Base-by-base conservation (phyloP, 1,140 invertebrate genomes). In the Wasmannia auropunctata region DNA sequence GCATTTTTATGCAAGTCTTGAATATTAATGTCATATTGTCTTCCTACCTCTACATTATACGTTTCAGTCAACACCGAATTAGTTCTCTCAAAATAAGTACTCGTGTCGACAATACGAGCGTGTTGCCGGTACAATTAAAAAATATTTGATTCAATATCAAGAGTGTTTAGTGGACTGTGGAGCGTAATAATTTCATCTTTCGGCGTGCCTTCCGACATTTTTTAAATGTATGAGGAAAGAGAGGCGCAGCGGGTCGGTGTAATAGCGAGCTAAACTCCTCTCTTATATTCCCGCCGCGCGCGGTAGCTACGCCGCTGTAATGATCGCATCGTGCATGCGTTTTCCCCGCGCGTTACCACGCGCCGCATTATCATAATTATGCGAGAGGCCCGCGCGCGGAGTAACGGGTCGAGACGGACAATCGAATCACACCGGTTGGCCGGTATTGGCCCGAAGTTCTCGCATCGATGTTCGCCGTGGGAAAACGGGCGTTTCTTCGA, bases 341-440 rank as follows among this genome's bases (percentile, higher is more conserved):
- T 81, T 81, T 81, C 79, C 46, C 46, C 37, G 51, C 67, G 49
- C 25, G 49, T 81, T 81, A 81, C 63, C 79, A 83, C 65, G 79
- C 65, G 79, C 51, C 67, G 49, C 79, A 83, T 83, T 83, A 83
- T 83, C 79, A 72, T 72, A 72, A 83, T 83, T 74, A 83, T 46
- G 79, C 51, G 51, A 56, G 79, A 72, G 25, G 34, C 49, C 46
- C 65, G 79, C 49, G 65, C 51, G 49, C 43, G 31, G 34, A 43
- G 28, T 81, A 81, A 81, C 79, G 67, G 79, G 49, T 58, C 65
- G 51, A 34, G 51, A 83, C 54, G 79, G 67, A 83, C 67, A 83
- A 83, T 83, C 79, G 67, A 74, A 74, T 83, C 74, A 74, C 67
- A 51, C 34, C 51, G 67, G 37, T 28, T 28, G 37, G n/a, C n/a